A percentile compares a stretch with the other conserved stretches of the same genome.
Evolutionary conservation across 1,140 invertebrate genomes (phyloP).

Genomic region (Sesamia nonagrioides): DNA sequence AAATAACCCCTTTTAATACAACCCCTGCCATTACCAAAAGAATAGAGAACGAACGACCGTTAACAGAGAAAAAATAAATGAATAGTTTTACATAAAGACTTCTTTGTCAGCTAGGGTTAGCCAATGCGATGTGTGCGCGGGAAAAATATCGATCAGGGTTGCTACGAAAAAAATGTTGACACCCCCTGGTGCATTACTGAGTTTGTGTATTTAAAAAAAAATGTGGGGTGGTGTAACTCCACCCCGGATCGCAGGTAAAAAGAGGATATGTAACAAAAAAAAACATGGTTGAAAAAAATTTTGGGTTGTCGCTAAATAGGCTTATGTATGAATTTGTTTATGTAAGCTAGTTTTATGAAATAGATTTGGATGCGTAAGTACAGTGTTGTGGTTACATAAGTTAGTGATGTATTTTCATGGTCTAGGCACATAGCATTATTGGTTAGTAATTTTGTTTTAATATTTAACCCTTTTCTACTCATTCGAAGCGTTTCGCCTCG

Average conservation of each 20-base stretch:
- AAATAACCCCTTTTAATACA: slow-evolving; percentile 80
- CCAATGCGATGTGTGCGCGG: slow-evolving; percentile 71
- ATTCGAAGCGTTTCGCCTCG: too few relatives aligned
- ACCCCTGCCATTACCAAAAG: slow-evolving; percentile 83
- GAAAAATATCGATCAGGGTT: slow-evolving; percentile 79
- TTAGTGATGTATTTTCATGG: too few relatives aligned
- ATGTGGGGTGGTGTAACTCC: slow-evolving; percentile 74
- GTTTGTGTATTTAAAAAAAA: slow-evolving; percentile 75
- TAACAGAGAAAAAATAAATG: slow-evolving; percentile 78
- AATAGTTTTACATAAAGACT: slow-evolving; percentile 80
- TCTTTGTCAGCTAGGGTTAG: slow-evolving; percentile 69
- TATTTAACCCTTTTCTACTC: too few relatives aligned
- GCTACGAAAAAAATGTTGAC: slow-evolving; percentile 76
- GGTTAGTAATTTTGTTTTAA: too few relatives aligned
- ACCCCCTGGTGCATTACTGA: slow-evolving; percentile 76
- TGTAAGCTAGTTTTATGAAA: neutral
- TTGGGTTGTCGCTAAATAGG: slow-evolving; percentile 19
- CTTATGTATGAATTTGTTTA: neutral
- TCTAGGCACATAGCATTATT: too few relatives aligned
- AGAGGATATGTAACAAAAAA: slow-evolving; percentile 62
- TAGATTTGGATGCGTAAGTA: neutral
- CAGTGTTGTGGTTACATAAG: too few relatives aligned
- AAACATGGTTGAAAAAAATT: slow-evolving; percentile 57
- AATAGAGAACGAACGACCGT: slow-evolving; percentile 73
- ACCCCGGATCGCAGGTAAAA: slow-evolving; percentile 76